Conservation (phyloP, 2,113 vertebrate genomes). For the Vombatus ursinus region DNA sequence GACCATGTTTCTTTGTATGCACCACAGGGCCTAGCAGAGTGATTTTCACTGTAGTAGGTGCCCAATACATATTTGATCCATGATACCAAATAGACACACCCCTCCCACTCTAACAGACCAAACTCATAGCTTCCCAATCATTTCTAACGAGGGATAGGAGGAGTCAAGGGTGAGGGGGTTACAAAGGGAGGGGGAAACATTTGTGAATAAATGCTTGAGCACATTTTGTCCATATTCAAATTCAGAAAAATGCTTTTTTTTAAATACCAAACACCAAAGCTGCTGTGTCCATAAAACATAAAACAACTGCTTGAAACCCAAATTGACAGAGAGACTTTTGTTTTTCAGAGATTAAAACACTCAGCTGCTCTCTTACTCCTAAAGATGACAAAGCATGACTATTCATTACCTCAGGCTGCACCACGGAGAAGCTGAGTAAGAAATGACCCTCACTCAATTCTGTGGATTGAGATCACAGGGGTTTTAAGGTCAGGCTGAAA, state of each 20-base stretch:
- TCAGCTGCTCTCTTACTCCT: conserved; percentile 54
- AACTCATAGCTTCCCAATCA: background rate
- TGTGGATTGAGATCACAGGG: conserved; percentile 52
- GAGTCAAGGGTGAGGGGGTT: no score
- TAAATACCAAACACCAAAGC: background rate
- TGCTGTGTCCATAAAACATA: background rate
- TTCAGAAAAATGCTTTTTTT: background rate
- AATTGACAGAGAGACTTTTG: background rate
- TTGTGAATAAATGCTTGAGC: background rate
- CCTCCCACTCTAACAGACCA: background rate
- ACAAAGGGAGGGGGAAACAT: background rate
- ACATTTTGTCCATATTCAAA: background rate
- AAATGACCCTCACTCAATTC: conserved; percentile 40
- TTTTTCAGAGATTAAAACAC: conserved; percentile 14
- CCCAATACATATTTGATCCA: background rate
- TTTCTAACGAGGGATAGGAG: background rate
- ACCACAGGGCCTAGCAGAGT: background rate
- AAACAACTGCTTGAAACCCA: background rate
- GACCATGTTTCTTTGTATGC: background rate
- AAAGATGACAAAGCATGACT: conserved; percentile 53
- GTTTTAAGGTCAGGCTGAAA: conserved; percentile 72
- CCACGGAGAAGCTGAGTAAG: conserved; percentile 72
- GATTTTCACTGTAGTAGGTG: background rate
- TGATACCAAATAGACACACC: background rate
- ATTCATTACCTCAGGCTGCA: conserved; percentile 46